These are phyloP conservation scores for Brachionus paranguensis DNA, from an alignment of 1,140 invertebrate genomes.

Conservation along the genomic window DNA sequence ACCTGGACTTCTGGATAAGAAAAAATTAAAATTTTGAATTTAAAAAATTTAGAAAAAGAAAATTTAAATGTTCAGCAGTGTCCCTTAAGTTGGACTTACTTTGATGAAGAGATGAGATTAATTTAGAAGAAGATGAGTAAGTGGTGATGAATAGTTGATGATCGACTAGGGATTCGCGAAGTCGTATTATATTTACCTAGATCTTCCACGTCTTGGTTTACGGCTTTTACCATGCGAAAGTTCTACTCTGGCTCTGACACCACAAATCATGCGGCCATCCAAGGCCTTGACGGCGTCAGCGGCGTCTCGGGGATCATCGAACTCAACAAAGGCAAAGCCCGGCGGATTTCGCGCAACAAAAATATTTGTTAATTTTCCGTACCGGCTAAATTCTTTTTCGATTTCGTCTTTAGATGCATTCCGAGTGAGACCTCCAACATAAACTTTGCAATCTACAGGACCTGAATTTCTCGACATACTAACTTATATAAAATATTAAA, in stretches of 20 bases:
- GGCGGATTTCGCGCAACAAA: conserved; percentile 79
- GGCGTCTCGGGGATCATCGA: conserved; percentile 85
- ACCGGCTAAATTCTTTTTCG: conserved; percentile 80
- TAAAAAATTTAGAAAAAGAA: neutral
- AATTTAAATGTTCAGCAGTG: neutral
- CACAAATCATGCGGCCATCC: conserved; percentile 80
- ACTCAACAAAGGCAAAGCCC: conserved; percentile 90
- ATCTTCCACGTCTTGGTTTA: neutral
- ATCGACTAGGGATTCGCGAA: neutral
- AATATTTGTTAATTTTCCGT: conserved; percentile 83
- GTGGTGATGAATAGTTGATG: neutral
- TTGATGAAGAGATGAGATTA: neutral
- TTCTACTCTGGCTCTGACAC: conserved; percentile 80
- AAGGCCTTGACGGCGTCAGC: conserved; percentile 83
- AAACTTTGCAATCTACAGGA: conserved; percentile 77
- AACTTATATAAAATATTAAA: neutral
- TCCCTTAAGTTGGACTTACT: neutral
- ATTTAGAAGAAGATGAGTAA: neutral
- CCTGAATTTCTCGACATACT: conserved; percentile 32
- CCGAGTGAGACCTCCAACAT: conserved; percentile 77
- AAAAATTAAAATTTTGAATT: neutral
- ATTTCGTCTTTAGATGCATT: conserved; percentile 55
- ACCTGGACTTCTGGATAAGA: neutral
- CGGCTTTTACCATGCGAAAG: conserved; percentile 67
- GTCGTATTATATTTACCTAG: conserved; percentile 7